phyloP scores from a whole-genome alignment of 2,797 vertebrate species.

The Lutjanus argentimaculatus region DNA sequence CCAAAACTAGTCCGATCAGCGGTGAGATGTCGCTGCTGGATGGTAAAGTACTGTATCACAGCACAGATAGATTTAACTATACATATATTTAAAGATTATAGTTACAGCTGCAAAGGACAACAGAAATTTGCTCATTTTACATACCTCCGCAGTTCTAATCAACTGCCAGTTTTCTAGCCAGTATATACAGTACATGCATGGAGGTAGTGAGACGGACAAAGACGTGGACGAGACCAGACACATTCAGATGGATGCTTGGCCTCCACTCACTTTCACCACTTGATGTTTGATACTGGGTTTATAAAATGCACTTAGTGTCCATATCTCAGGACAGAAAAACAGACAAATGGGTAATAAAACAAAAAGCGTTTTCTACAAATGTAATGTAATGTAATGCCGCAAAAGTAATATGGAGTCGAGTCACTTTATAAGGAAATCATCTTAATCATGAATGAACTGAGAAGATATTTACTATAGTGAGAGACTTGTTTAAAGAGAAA shows the following conservation, averaged over 20 bases:
- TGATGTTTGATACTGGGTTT: slow-evolving; percentile 35
- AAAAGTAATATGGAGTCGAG: neutral
- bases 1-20: no score
- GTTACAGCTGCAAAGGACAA: no score
- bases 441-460: neutral
- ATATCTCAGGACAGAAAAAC: slow-evolving; percentile 33
- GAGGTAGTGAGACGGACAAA: neutral
- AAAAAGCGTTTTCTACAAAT: neutral
- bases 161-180: no score
- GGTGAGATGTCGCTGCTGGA: no score
- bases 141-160: no score
- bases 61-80: no score
- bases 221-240: neutral
- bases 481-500: neutral
- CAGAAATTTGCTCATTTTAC: no score
- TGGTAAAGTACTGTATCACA: no score
- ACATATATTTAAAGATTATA: no score
- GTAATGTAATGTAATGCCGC: slow-evolving; percentile 4
- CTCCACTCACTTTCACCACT: slow-evolving; percentile 4
- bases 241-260: neutral
- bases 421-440: neutral
- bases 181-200: neutral
- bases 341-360: slow-evolving; percentile 44
- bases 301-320: slow-evolving; percentile 45
- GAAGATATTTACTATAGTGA: neutral